These are phyloP conservation scores for Vultur gryphus DNA, from an alignment of 2,797 vertebrate species.

Conservation along the genomic window DNA sequence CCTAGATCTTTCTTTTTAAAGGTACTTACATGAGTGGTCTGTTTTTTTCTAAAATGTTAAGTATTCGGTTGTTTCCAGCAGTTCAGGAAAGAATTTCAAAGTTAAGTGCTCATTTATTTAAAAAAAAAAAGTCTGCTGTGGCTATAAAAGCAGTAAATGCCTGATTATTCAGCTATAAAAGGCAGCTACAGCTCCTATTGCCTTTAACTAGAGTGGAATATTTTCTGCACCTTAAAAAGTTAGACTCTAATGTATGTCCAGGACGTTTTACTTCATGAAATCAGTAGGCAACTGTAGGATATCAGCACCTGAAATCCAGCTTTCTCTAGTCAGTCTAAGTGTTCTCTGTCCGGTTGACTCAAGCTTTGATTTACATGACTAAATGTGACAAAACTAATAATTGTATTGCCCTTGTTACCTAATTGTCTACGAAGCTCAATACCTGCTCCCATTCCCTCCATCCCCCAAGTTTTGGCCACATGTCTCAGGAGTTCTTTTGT, in stretches of 20 bases:
- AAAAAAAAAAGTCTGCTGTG: background rate
- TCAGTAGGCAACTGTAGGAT: background rate
- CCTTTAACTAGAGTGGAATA: background rate
- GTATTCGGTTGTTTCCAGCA: background rate
- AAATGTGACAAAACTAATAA: background rate
- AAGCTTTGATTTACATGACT: background rate
- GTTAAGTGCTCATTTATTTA: background rate
- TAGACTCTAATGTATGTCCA: background rate
- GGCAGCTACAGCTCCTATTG: background rate
- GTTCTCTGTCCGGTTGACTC: background rate
- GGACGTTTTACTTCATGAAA: background rate
- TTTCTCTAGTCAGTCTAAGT: background rate
- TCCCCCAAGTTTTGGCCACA: fast-evolving
- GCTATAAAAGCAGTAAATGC: background rate
- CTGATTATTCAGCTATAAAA: background rate
- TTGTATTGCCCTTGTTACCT: background rate
- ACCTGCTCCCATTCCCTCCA: background rate
- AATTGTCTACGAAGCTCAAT: background rate
- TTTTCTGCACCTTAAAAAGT: background rate
- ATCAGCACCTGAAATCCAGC: background rate
- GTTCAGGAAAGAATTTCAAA: background rate
- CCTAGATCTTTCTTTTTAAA: background rate
- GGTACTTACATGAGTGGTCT: background rate
- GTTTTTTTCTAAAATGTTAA: background rate
- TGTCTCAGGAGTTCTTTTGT: background rate